Conservation (phyloP, 2,113 vertebrate genomes). For the Eclectus roratus region DNA sequence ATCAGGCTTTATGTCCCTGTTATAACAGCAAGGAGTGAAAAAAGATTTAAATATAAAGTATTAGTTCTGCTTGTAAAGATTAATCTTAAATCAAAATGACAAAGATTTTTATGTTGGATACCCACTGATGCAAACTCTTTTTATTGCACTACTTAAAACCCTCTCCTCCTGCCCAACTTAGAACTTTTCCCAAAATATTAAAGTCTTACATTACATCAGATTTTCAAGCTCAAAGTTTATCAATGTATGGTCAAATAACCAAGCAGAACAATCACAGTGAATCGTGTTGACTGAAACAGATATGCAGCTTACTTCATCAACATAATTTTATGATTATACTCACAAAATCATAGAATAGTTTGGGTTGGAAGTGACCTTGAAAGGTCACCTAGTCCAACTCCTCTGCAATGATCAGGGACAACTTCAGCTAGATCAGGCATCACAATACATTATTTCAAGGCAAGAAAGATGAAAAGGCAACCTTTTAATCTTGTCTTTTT, state of each 20-base stretch:
- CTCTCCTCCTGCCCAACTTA: neutral
- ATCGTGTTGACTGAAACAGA: neutral
- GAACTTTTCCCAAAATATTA: neutral
- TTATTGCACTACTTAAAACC: neutral
- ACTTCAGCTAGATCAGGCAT: neutral
- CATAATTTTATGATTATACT: neutral
- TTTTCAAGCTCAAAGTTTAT: neutral
- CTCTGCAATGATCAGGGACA: neutral
- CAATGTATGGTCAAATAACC: neutral
- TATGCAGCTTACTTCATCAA: neutral
- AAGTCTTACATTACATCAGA: neutral
- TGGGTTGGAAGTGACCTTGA: neutral
- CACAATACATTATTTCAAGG: neutral
- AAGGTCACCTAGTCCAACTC: neutral
- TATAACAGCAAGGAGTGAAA: neutral
- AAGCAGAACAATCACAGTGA: neutral
- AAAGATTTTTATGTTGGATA: neutral
- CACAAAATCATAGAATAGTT: neutral
- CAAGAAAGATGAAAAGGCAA: neutral
- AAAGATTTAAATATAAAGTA: neutral
- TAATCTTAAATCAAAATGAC: neutral
- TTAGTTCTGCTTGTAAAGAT: neutral
- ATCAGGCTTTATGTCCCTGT: slow-evolving; percentile 97
- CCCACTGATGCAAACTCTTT: neutral
- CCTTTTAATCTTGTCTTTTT: neutral